These are phyloP conservation scores for Brachionus paranguensis DNA, from an alignment of 1,140 invertebrate species.

Conservation along the genomic window DNA sequence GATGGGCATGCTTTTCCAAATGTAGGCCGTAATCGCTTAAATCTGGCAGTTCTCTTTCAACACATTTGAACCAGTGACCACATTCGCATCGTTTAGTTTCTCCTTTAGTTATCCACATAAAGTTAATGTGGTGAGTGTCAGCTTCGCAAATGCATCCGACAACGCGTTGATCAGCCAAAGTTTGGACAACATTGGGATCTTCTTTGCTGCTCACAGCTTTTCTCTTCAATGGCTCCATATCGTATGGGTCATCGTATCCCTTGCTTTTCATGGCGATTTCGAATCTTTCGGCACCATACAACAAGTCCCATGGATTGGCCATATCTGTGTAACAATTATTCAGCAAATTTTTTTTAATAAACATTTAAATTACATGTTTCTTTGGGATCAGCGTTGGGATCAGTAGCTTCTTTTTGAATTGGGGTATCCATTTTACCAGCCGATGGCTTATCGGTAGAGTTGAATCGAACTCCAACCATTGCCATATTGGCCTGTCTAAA, in stretches of 20 bases:
- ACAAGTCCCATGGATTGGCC: slow-evolving; percentile 30
- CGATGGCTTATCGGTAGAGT: slow-evolving; percentile 8
- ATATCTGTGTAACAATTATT: neutral
- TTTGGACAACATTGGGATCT: slow-evolving; percentile 78
- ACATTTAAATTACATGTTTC: slow-evolving; percentile 34
- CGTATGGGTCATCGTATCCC: slow-evolving; percentile 36
- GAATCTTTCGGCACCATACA: slow-evolving; percentile 32
- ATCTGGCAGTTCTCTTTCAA: slow-evolving; percentile 55
- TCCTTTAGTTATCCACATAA: slow-evolving; percentile 87
- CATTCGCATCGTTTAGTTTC: slow-evolving; percentile 83
- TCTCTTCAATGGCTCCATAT: slow-evolving; percentile 57
- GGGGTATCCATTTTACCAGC: neutral
- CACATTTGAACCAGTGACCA: slow-evolving; percentile 90
- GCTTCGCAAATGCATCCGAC: slow-evolving; percentile 95
- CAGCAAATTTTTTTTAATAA: neutral
- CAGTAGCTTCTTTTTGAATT: neutral
- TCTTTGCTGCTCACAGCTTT: slow-evolving; percentile 74
- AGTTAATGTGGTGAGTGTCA: slow-evolving; percentile 76
- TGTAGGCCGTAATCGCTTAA: slow-evolving; percentile 34
- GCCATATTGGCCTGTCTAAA: slow-evolving; percentile 3
- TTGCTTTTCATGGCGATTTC: slow-evolving; percentile 40
- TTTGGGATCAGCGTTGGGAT: slow-evolving; percentile 37
- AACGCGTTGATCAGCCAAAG: slow-evolving; percentile 76
- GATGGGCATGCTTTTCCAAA: slow-evolving; percentile 25
- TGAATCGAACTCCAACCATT: neutral